phyloP scores from a whole-genome alignment of 2,797 vertebrate genomes.

The Xerus rutilus region DNA sequence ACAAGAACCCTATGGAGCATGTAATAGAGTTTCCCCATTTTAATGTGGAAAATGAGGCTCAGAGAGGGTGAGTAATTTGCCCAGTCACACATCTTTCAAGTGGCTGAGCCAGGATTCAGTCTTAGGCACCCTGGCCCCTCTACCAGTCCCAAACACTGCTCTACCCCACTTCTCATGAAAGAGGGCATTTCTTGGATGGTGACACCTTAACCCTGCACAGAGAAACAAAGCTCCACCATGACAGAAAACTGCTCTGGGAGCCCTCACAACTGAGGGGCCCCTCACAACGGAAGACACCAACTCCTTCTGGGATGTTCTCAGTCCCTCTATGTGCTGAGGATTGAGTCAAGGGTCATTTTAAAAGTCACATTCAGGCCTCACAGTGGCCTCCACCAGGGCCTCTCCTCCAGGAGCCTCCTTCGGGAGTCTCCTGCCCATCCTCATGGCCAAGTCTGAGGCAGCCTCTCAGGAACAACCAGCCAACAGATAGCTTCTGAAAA shows the following conservation, averaged over 20 bases:
- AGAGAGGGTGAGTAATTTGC: constrained; percentile 30
- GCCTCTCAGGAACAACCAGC: neutral
- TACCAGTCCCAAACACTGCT: neutral
- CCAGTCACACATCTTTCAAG: constrained; percentile 42
- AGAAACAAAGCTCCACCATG: neutral
- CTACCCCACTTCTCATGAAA: neutral
- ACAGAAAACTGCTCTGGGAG: neutral
- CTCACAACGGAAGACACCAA: neutral
- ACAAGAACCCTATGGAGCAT: neutral
- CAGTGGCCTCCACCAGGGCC: fast-evolving
- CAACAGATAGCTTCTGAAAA: constrained; percentile 33
- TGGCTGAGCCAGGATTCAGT: neutral
- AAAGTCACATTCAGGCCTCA: neutral
- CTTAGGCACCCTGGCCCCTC: neutral
- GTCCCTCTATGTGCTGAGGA: neutral
- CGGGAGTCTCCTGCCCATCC: neutral
- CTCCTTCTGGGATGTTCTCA: neutral
- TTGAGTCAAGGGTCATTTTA: neutral
- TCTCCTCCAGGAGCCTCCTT: neutral
- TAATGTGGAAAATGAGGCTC: neutral
- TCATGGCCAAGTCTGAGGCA: neutral
- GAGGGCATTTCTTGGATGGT: neutral
- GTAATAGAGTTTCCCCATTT: neutral
- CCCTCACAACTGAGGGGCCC: neutral
- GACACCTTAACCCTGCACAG: neutral